Conservation (phyloP, 2,797 vertebrate genomes). For the Emydoidea blandingii region DNA sequence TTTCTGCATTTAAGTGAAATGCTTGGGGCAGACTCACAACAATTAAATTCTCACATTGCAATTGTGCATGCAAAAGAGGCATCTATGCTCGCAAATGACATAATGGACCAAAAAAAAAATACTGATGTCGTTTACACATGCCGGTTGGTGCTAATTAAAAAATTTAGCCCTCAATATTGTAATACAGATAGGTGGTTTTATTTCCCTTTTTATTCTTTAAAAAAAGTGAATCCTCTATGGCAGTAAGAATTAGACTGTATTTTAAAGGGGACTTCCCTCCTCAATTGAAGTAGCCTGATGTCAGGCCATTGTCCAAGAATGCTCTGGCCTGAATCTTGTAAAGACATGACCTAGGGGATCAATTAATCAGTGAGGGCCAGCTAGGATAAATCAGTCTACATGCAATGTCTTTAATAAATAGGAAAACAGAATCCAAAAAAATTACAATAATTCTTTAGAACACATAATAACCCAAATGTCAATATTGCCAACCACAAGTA, state of each 20-base stretch:
- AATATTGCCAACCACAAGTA: background rate
- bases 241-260: rapidly evolving
- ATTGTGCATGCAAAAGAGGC: background rate
- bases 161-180: background rate
- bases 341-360: background rate
- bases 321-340: background rate
- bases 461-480: background rate
- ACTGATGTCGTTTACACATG: background rate
- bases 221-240: background rate
- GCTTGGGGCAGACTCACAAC: background rate
- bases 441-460: background rate
- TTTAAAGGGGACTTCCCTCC: background rate
- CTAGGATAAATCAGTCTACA: background rate
- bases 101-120: background rate
- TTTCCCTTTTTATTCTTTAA: background rate
- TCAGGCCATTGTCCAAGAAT: background rate
- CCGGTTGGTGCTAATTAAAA: background rate
- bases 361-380: background rate
- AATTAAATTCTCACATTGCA: background rate
- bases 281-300: background rate
- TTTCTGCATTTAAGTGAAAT: background rate
- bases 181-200: background rate
- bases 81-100: background rate
- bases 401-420: background rate
- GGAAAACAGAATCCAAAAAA: background rate